phyloP scores from a whole-genome alignment of 2,113 vertebrate species.

The Melospiza georgiana region DNA sequence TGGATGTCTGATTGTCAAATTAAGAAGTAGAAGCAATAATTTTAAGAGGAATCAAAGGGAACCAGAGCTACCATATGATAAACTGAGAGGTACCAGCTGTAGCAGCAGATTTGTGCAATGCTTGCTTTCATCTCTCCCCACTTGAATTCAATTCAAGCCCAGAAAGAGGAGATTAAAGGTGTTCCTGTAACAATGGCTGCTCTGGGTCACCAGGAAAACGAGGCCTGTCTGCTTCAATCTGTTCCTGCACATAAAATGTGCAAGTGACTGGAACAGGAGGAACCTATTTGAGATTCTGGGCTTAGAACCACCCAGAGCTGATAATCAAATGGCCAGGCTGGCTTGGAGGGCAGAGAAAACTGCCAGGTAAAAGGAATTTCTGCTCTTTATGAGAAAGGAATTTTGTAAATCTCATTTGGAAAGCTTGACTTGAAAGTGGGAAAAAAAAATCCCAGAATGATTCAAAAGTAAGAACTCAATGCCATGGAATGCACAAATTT shows the following conservation, averaged over 20 bases:
- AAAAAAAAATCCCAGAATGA: neutral
- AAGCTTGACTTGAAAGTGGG: neutral
- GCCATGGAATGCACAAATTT: neutral
- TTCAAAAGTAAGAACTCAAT: neutral
- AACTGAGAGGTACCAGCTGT: slow-evolving; percentile 21
- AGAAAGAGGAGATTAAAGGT: slow-evolving; percentile 64
- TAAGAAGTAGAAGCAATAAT: slow-evolving; percentile 4
- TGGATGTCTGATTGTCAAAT: neutral
- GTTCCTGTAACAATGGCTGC: slow-evolving; percentile 20
- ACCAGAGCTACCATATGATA: slow-evolving; percentile 10
- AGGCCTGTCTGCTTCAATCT: slow-evolving; percentile 51
- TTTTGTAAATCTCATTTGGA: neutral
- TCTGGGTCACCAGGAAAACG: slow-evolving; percentile 51
- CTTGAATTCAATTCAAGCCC: slow-evolving; percentile 37
- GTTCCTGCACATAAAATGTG: neutral
- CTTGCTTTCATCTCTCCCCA: slow-evolving; percentile 59
- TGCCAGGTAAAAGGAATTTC: neutral
- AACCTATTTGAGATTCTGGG: slow-evolving; percentile 6
- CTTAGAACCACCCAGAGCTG: neutral
- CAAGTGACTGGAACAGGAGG: neutral
- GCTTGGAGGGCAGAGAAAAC: neutral
- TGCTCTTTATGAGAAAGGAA: neutral
- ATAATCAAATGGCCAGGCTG: neutral
- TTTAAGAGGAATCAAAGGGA: slow-evolving; percentile 38
- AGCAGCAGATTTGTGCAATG: slow-evolving; percentile 12